Evolutionary conservation across 2,888 invertebrate genomes (phyloP), one percentile per base, ranked within the genome.

Genomic region (Euclidia mi): DNA sequence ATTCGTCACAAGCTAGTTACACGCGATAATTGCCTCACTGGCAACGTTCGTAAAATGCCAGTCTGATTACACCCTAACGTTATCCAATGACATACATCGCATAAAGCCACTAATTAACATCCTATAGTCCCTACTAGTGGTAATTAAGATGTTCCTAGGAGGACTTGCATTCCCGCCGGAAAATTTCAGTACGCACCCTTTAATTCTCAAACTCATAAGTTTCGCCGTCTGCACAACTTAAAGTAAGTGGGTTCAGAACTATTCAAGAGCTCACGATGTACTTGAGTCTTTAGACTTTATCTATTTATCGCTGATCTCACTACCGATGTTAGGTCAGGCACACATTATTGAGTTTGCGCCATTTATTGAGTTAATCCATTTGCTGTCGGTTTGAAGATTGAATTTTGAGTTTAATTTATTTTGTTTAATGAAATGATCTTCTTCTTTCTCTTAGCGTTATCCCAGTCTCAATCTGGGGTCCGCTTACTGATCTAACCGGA

Each of bases 121-220:
- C 37, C 38, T 65, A 50, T 66, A 59, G 29, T 48, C 14, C 50
- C 53, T 66, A 11, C 37, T 35, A 66, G 11, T 48, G 10, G 51
- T 51, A 59, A 66, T 65, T 58, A 65, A 70, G 65, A 45, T 65
- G 45, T 48, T 47, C 53, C 25, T 34, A 38, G 37, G 41, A 51
- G 51, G 53, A 58, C 73, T 69, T 69, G 65, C 73, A 64, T 69
- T 65, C 56, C 7, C 53, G 18, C 50, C 48, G 35, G 42, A 46
- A 32, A 47, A 59, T 53, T 56, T 38, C 35, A 18, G 17, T 38
- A 38, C 12, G 51, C 40, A 18, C 20, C 61, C 60, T 55, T 50
- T 58, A 60, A 52, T 49, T 56, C 45, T 38, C 48, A 45, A 52
- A n/a, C n/a, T n/a, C n/a, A 53, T 71, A 71, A 72, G 45, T 71